Evolutionary conservation across 2,888 invertebrate species (phyloP).

Genomic region (Agriopis leucophaearia): DNA sequence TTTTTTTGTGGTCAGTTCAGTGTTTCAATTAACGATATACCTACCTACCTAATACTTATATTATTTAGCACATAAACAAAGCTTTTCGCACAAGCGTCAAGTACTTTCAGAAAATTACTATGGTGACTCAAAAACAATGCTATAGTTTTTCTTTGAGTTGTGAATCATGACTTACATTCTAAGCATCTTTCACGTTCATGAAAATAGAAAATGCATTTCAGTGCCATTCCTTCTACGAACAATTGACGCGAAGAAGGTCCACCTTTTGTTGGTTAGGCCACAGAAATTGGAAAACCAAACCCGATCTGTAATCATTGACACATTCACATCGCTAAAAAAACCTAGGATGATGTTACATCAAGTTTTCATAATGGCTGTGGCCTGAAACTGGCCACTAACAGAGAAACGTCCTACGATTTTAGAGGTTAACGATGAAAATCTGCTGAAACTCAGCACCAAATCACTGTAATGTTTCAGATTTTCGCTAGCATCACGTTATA

Average conservation of each 20-base stretch:
- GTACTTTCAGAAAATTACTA: not conserved
- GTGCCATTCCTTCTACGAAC: not conserved
- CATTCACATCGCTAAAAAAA: not conserved
- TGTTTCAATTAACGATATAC: too few species aligned
- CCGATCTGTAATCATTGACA: not conserved
- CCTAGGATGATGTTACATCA: not conserved
- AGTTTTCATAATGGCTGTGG: conserved; percentile 10
- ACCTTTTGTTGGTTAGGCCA: not conserved
- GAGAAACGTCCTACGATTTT: conserved; percentile 10
- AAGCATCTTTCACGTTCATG: not conserved
- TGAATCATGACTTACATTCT: not conserved
- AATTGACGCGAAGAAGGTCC: not conserved
- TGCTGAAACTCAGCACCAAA: not conserved
- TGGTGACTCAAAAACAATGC: not conserved
- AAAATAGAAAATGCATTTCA: not conserved
- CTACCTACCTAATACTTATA: too few species aligned
- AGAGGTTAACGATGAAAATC: conserved; percentile 11
- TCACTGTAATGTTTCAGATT: conserved; percentile 7
- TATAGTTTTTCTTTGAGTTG: not conserved
- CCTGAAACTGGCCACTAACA: not conserved
- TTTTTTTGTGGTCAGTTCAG: too few species aligned
- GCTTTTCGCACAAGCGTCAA: not conserved
- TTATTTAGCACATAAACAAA: too few species aligned
- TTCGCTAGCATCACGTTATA: conserved; percentile 17
- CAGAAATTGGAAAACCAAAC: not conserved